These are phyloP conservation scores for Ataeniobius toweri DNA, from an alignment of 2,797 vertebrate genomes.

Conservation along the genomic window DNA sequence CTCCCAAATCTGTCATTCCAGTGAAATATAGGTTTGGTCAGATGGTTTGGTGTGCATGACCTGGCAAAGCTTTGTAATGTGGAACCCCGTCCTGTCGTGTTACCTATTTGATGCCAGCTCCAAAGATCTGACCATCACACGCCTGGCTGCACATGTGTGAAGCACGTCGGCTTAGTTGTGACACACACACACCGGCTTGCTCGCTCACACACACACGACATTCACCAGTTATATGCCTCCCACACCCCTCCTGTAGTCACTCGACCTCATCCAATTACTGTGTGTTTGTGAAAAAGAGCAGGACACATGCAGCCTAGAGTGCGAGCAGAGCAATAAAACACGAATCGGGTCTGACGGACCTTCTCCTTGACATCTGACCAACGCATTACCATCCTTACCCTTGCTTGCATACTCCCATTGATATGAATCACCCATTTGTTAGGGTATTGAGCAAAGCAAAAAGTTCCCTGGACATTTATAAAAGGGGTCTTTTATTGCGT, in stretches of 20 bases:
- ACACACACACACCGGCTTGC: conserved; percentile 44
- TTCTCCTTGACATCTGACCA: conserved; percentile 76
- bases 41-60: conserved; percentile 67
- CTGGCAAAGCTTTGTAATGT: conserved; percentile 70
- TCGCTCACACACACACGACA: conserved; percentile 41
- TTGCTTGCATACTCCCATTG: conserved; percentile 51
- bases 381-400: conserved; percentile 64
- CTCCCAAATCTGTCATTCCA: conserved; percentile 55
- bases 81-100: conserved; percentile 65
- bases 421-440: conserved; percentile 46
- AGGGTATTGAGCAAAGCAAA: conserved; percentile 23
- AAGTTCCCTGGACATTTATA: conserved; percentile 38
- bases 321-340: conserved; percentile 73
- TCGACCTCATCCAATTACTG: conserved; percentile 80
- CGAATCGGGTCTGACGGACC: conserved; percentile 68
- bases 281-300: conserved; percentile 85
- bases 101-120: conserved; percentile 79
- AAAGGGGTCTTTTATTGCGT: conserved; percentile 41
- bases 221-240: conserved; percentile 65
- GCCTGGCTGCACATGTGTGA: conserved; percentile 81
- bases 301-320: conserved; percentile 77
- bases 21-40: conserved; percentile 61
- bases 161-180: conserved; percentile 73
- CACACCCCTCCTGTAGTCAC: conserved; percentile 70
- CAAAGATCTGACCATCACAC: conserved; percentile 79